Percentiles rank a stretch among this genome's conserved stretches.
Conservation (phyloP, 2,888 invertebrate genomes). For the Timandra comae region DNA sequence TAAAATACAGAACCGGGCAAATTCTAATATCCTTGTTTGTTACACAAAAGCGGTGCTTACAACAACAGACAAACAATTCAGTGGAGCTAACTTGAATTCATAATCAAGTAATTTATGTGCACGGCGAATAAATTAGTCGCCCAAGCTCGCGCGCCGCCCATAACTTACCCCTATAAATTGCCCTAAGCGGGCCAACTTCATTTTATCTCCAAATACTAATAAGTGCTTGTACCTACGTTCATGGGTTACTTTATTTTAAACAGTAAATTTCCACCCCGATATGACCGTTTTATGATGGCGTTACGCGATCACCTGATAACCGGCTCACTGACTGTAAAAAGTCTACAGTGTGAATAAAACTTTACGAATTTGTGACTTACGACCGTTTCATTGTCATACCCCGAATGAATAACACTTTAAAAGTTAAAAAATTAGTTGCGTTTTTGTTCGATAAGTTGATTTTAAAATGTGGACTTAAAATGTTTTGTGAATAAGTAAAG, state of each 20-base stretch:
- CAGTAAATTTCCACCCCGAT: conserved; percentile 49
- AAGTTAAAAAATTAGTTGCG: conserved; percentile 27
- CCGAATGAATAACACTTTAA: conserved; percentile 31
- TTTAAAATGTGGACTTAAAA: conserved; percentile 28
- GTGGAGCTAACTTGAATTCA: conserved; percentile 75
- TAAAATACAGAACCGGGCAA: conserved; percentile 47
- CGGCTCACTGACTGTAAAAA: conserved; percentile 28
- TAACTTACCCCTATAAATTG: conserved; percentile 77
- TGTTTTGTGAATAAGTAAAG: conserved; percentile 15
- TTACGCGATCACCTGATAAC: conserved; percentile 57
- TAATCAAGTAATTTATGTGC: conserved; percentile 78
- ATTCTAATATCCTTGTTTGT: conserved; percentile 67
- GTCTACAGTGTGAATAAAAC: conserved; percentile 31
- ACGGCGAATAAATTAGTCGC: conserved; percentile 77
- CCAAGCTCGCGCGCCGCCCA: conserved; percentile 71
- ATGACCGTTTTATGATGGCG: conserved; percentile 64
- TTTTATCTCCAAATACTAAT: conserved; percentile 76
- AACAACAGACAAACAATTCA: conserved; percentile 73
- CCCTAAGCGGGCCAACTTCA: conserved; percentile 75
- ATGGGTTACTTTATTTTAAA: conserved; percentile 49
- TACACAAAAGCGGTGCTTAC: conserved; percentile 66
- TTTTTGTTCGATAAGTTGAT: conserved; percentile 9
- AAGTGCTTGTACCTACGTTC: conserved; percentile 63
- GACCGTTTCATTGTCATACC: conserved; percentile 31
- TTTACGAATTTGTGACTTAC: conserved; percentile 43